Evolutionary conservation across 2,797 vertebrate species (phyloP), one percentile per base, ranked within the genome.

Genomic region (Chloroceryle amazona): DNA sequence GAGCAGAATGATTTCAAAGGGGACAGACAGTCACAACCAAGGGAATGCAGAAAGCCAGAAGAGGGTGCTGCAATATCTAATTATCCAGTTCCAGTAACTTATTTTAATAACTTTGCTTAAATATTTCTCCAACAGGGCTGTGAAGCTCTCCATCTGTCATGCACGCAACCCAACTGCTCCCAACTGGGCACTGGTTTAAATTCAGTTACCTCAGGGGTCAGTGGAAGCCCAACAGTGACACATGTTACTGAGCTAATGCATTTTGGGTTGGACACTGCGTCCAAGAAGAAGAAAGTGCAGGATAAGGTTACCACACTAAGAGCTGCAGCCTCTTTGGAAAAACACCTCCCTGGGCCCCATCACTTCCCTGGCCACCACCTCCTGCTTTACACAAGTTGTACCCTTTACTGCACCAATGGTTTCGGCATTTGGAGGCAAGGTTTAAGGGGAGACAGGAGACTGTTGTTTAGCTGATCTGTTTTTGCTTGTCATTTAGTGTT

Each of bases 1-100:
- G 68, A 90, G 68, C 41, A 3, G 1, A 87, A 58, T 22, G 42
- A 47, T 70, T 89, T 85, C 65, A 7, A 33, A 70, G 8, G 44
- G 39, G 71, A 78, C 51, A 52, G 33, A 15, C 0, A 0, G 44
- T n/a, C 44, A 29, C 68, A 72, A 22, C 39, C 80, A 68, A 51
- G 65, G 25, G 57, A 33, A 8, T 79, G 49, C 61, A 58, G 86
- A 44, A 62, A 97, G 86, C 96, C 96, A 96, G 96, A 96, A 96
- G 96, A 96, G 95, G 89, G 92, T 97, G 96, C 95, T 97, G 37
- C 81, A 2, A 86, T 95, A 78, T 95, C 86, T 95, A 94, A 96
- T 95, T 78, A 89, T 52, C 65, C 47, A 28, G 74, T 41, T 41
- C 39, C 39, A 41, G 73, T 10, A 86, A 90, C 28, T 86, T 74